These are phyloP conservation scores for Nymphalis c-album DNA, from an alignment of 2,888 invertebrate species.

Conservation along the genomic window DNA sequence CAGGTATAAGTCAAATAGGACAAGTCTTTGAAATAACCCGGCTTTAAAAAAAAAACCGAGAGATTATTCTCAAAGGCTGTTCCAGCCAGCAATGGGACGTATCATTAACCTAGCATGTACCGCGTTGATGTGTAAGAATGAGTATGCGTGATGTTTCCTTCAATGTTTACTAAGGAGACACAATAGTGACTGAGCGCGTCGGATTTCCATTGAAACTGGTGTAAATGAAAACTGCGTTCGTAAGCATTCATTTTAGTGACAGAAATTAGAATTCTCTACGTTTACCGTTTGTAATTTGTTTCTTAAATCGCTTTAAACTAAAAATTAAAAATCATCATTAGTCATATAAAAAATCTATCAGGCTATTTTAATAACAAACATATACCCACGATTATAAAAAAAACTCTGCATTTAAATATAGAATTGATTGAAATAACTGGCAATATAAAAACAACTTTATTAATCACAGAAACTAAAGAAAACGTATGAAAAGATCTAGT, in stretches of 20 bases:
- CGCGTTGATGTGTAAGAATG: conserved; percentile 16
- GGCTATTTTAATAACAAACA: too few relatives aligned
- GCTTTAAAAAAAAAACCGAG: conserved; percentile 25
- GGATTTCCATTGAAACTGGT: conserved; percentile 24
- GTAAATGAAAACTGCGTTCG: conserved; percentile 21
- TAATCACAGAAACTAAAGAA: conserved; percentile 17
- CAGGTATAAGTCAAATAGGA: conserved; percentile 27
- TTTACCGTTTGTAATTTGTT: neutral
- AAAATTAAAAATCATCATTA: too few relatives aligned
- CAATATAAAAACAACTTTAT: neutral
- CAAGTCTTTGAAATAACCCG: conserved; percentile 23
- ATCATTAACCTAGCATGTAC: conserved; percentile 31
- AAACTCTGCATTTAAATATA: too few relatives aligned
- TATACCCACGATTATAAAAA: too few relatives aligned
- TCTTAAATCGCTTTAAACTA: too few relatives aligned
- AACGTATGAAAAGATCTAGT: conserved; percentile 26
- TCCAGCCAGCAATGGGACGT: conserved; percentile 21
- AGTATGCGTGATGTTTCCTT: conserved; percentile 16
- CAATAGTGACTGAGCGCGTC: conserved; percentile 23
- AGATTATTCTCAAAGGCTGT: conserved; percentile 27
- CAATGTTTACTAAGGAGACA: conserved; percentile 27
- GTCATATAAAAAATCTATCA: too few relatives aligned
- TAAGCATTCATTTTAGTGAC: conserved; percentile 10
- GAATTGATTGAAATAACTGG: too few relatives aligned
- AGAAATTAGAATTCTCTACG: neutral